phyloP scores from a whole-genome alignment of 2,797 vertebrate genomes.

The Morelia viridis region DNA sequence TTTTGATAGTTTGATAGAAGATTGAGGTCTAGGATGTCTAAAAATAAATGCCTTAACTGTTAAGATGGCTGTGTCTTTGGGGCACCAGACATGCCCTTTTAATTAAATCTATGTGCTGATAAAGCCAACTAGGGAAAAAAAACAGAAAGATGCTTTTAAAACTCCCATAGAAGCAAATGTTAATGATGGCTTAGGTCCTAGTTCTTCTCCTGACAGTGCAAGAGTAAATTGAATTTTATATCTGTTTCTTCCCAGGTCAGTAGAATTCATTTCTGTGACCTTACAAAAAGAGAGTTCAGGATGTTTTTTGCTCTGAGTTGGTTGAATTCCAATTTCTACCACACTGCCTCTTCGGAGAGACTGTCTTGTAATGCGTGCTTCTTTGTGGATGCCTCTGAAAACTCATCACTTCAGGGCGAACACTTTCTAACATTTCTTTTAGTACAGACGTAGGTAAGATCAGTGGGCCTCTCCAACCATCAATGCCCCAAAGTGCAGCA shows the following conservation, averaged over 20 bases:
- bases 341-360: neutral
- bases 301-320: neutral
- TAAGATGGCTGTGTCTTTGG: neutral
- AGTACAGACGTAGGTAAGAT: neutral
- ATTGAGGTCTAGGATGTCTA: neutral
- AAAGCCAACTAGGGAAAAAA: neutral
- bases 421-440: neutral
- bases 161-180: neutral
- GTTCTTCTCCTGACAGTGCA: neutral
- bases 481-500: too few species aligned
- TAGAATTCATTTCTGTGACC: neutral
- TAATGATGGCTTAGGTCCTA: neutral
- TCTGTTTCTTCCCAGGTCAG: neutral
- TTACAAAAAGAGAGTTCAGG: neutral
- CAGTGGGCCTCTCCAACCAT: too few species aligned
- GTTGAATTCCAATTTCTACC: neutral
- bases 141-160: neutral
- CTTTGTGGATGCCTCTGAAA: neutral
- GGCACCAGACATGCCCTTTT: neutral
- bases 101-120: neutral
- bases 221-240: neutral
- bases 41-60: conserved; percentile 1
- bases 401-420: neutral
- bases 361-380: neutral
- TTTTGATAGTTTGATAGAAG: neutral